A percentile compares a stretch with the other conserved stretches of the same genome.
These are phyloP conservation scores for Mirza zaza DNA, from an alignment of 2,113 vertebrate species.

Conservation along the genomic window DNA sequence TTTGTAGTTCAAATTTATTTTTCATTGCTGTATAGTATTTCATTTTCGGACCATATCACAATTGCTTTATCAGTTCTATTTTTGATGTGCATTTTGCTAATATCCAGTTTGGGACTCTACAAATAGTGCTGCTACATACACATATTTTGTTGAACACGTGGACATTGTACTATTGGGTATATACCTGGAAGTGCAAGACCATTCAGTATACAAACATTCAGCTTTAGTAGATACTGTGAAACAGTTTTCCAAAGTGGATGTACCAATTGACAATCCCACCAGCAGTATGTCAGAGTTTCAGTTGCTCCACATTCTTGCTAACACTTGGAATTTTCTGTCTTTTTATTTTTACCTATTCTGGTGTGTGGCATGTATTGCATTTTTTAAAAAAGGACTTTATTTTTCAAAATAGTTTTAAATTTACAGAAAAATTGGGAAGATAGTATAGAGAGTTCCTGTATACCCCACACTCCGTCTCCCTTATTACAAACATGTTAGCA, in stretches of 20 bases:
- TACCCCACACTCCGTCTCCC: background rate
- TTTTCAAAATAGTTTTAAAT: constrained; percentile 33
- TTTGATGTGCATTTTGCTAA: constrained; percentile 1
- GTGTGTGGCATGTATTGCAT: background rate
- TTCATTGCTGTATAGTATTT: background rate
- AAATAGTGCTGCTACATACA: background rate
- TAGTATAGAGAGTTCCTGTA: background rate
- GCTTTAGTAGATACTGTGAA: background rate
- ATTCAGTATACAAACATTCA: background rate
- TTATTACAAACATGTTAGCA: background rate
- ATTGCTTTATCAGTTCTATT: background rate
- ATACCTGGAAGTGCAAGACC: background rate
- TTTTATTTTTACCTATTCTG: constrained; percentile 19
- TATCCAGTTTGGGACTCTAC: background rate
- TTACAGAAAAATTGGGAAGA: background rate
- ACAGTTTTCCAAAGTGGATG: background rate
- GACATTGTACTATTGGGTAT: background rate
- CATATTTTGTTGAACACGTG: background rate
- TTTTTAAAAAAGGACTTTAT: background rate
- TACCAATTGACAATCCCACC: background rate
- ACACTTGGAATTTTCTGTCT: constrained; percentile 24
- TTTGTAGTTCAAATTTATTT: background rate
- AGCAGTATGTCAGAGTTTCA: background rate
- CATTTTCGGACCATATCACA: background rate
- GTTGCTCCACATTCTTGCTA: background rate